Evolutionary conservation across 2,888 invertebrate genomes (phyloP).

Genomic region (Heliothis peltigera): DNA sequence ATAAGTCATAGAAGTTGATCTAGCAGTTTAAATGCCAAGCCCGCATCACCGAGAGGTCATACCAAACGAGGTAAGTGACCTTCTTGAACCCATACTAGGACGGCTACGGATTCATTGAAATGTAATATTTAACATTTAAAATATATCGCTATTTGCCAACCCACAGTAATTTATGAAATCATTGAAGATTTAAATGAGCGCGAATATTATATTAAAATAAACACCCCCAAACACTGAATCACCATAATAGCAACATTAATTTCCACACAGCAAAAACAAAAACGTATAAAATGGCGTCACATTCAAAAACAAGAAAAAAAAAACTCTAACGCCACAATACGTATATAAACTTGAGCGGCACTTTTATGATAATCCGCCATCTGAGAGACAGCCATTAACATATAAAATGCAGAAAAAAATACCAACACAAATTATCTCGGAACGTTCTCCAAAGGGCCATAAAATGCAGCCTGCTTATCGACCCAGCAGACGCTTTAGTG

Average conservation of each 20-base stretch:
- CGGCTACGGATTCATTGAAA: constrained; percentile 34
- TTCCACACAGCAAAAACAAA: constrained; percentile 46
- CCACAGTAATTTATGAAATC: no score
- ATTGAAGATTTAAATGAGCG: no score
- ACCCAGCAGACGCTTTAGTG: constrained; percentile 56
- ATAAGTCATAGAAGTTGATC: constrained; percentile 66
- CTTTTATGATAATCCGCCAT: constrained; percentile 58
- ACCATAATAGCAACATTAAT: constrained; percentile 37
- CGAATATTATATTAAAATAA: constrained; percentile 13
- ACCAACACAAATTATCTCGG: constrained; percentile 62
- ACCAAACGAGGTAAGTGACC: constrained; percentile 44
- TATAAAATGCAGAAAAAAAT: constrained; percentile 65
- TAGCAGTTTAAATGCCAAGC: constrained; percentile 75
- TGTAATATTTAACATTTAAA: constrained; percentile 13
- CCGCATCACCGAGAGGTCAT: constrained; percentile 57
- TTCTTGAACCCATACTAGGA: constrained; percentile 23
- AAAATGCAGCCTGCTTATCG: constrained; percentile 65
- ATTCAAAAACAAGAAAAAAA: constrained; percentile 31
- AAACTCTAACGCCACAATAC: constrained; percentile 51
- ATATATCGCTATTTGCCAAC: no score
- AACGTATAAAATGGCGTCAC: constrained; percentile 38
- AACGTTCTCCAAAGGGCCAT: constrained; percentile 55
- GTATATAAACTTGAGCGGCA: constrained; percentile 47
- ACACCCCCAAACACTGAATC: constrained; percentile 37
- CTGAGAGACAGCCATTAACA: constrained; percentile 60